Evolutionary conservation across 2,113 vertebrate genomes (phyloP), one percentile per base, ranked within the genome.

Genomic region (Pelodiscus sinensis): DNA sequence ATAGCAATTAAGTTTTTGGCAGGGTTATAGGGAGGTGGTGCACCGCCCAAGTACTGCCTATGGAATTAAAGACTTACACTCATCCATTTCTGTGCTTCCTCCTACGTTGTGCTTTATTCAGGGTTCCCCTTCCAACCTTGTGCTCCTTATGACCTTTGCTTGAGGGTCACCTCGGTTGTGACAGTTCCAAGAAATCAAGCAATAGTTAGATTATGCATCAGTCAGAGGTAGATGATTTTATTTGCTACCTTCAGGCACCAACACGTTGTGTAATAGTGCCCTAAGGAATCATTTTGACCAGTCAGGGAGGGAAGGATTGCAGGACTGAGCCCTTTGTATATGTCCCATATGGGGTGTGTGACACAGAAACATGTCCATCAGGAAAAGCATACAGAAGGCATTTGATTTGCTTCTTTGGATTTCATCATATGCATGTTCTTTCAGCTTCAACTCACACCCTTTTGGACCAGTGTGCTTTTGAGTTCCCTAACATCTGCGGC

Each of bases 381-480:
- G 50, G 44, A 81, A 31, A 87, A 51, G 58, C 16, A 51, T 19
- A 60, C 24, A 62, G 27, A 82, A 50, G 19, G 51, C 15, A 82
- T 50, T 62, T 60, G 24, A 60, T 50, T 62, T 50, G 15, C 2
- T 56, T 15, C 44, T 90, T 86, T 14, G 50, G 31, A 62, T 3
- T 58, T 87, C 89, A 87, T 13, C 12, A 4, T 1, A 1, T 55
- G 51, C 71, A 52, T 81, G 0, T 82, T 78, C 62, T 87, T 88
- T 2, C 94, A 99, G 99, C 98, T 44, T 96, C 98, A 5, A 97
- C 98, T 29, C 98, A 98, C 55, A 99, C 98, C 4, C 92, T 99
- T 86, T 90, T 99, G 97, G 99, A 99, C 92, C 98, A 99, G 88
- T 99, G 99, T 93, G 87, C 97, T 35, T 99, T 99, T 97, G 99